Base-by-base conservation (phyloP, 2,797 vertebrate species). In the Amblyopsis hoosieri region DNA sequence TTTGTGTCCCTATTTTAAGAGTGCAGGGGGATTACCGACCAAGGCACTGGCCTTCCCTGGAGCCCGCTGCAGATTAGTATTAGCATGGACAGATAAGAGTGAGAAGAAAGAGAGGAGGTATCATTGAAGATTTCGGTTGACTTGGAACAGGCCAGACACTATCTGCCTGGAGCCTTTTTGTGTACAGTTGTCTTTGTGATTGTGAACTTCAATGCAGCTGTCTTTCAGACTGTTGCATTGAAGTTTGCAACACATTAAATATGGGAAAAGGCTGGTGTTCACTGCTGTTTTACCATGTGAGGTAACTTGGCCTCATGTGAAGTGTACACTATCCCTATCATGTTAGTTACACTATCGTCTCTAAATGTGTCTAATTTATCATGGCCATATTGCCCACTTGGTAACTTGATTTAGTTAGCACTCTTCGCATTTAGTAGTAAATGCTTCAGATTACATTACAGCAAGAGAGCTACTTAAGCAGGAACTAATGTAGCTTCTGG, bases 401-500 rank as follows among this genome's bases (percentile, higher is more conserved):
- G 48, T 73, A 69, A 75, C 65, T 67, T 63, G 57, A 79, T 78
- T 75, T 47, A 68, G 66, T 46, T 72, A 23, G 23, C 29, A 68
- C 50, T 15, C 73, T 59, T 57, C 45, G 68, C 23, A 63, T 74
- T 55, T 67, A 62, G 74, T 57, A 58, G 81, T 74, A 77, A 15
- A 53, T 12, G 1, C 66, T 46, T 10, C 63, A 65, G 76, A 78
- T 81, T 66, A 14, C 69, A 56, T 87, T 78, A 79, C 67, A 46
- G 63, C 12, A 10, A 64, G 54, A 14, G 62, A 56, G 66, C 60
- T 66, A 62, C 65, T 88, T 73, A 74, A 56, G 49, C 55, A 45
- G 54, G 47, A 69, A 50, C 70, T 79, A 73, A 81, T 84, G 81
- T 65, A 74, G 61, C 67, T 61, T 46, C 59, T 47, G 72, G 61